Evolutionary conservation across 2,113 vertebrate species (phyloP).

Genomic region (Bubo scandiacus): DNA sequence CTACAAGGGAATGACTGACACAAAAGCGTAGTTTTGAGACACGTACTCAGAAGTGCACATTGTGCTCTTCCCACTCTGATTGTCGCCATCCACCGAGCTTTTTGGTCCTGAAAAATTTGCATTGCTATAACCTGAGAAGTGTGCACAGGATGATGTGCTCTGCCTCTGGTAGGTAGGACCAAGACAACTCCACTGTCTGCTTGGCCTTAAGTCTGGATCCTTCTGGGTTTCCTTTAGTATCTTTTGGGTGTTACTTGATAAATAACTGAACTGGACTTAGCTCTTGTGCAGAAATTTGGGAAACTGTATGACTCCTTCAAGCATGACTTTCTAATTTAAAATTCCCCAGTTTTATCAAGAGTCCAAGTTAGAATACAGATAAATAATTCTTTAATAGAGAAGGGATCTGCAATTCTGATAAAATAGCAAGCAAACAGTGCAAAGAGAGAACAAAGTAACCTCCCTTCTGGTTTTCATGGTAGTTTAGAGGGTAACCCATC

Average conservation of each 20-base stretch:
- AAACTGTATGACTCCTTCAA: neutral
- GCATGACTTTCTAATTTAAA: neutral
- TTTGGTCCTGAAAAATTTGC: neutral
- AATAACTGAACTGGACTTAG: neutral
- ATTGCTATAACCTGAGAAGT: neutral
- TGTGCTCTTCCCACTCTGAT: neutral
- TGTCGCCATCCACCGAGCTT: neutral
- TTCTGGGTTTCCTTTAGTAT: neutral
- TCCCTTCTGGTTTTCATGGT: neutral
- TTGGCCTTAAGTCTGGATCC: neutral
- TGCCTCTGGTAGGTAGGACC: neutral
- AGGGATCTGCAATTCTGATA: neutral
- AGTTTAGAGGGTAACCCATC: neutral
- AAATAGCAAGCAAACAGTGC: neutral
- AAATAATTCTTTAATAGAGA: neutral
- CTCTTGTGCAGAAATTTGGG: neutral
- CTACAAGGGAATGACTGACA: neutral
- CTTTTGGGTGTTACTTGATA: neutral
- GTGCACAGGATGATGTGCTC: neutral
- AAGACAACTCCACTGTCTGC: neutral
- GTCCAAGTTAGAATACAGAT: neutral
- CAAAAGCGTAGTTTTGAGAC: neutral
- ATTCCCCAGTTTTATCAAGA: neutral
- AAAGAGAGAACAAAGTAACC: neutral
- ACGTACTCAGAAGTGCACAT: fast-evolving